Conservation (phyloP, 1,140 invertebrate genomes). For the Acyrthosiphon pisum region DNA sequence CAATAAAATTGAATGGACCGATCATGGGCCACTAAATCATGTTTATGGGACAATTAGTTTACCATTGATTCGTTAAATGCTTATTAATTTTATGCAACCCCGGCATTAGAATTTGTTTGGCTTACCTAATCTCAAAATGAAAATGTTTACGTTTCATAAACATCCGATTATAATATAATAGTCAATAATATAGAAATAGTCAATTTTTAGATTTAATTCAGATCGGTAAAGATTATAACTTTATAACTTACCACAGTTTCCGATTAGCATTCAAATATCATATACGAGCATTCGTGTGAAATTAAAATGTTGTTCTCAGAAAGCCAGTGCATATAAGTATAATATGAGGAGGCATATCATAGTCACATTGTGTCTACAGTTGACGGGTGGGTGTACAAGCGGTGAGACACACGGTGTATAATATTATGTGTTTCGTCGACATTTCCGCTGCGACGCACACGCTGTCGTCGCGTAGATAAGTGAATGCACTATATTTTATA, state of each 20-base stretch:
- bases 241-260: background rate
- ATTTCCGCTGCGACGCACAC: background rate
- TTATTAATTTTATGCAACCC: too few species aligned
- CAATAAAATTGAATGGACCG: too few species aligned
- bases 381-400: background rate
- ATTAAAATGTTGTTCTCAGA: background rate
- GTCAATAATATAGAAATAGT: too few species aligned
- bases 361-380: background rate
- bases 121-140: background rate
- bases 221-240: background rate
- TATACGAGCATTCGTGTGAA: background rate
- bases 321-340: background rate
- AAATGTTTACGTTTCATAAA: background rate
- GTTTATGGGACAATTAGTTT: too few species aligned
- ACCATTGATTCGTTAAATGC: too few species aligned
- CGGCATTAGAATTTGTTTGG: background rate
- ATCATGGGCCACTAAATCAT: too few species aligned
- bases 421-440: background rate
- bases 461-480: background rate
- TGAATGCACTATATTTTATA: background rate
- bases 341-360: background rate
- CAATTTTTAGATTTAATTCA: background rate
- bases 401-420: background rate
- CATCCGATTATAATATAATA: background rate
- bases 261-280: background rate